Conservation (phyloP, 1,140 invertebrate genomes). For the Drosophila nigrodunni region DNA sequence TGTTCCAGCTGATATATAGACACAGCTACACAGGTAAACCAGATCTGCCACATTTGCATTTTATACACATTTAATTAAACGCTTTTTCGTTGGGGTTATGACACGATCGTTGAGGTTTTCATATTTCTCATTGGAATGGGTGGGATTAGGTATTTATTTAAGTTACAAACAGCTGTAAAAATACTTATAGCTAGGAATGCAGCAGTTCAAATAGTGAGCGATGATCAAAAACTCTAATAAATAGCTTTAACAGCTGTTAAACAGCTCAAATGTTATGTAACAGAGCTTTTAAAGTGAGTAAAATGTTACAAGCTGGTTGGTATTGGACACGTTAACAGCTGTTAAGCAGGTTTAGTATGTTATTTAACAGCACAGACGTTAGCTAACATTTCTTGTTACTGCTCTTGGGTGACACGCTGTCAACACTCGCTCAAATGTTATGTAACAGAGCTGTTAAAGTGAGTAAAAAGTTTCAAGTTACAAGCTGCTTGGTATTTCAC, state of each 20-base stretch:
- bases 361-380: not conserved
- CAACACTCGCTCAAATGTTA: too few relatives aligned
- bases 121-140: conserved; percentile 8
- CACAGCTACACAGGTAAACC: conserved; percentile 21
- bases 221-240: not conserved
- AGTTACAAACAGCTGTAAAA: not conserved
- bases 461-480: too few relatives aligned
- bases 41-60: conserved; percentile 21
- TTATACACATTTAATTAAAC: too few relatives aligned
- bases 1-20: not conserved
- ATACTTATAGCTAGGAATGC: conserved; percentile 6
- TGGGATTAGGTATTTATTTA: conserved; percentile 3
- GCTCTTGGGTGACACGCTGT: too few relatives aligned
- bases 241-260: not conserved
- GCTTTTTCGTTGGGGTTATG: conserved; percentile 24
- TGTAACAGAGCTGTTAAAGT: too few relatives aligned
- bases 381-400: not conserved
- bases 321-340: too few relatives aligned
- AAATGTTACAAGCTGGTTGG: too few relatives aligned
- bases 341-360: too few relatives aligned
- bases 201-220: not conserved
- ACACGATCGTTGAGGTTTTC: conserved; percentile 18
- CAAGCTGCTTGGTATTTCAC: too few relatives aligned
- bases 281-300: not conserved
- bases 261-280: not conserved